A percentile compares a stretch with the other conserved stretches of the same genome.
phyloP scores from a whole-genome alignment of 2,113 vertebrate genomes.

The Brienomyrus brachyistius region DNA sequence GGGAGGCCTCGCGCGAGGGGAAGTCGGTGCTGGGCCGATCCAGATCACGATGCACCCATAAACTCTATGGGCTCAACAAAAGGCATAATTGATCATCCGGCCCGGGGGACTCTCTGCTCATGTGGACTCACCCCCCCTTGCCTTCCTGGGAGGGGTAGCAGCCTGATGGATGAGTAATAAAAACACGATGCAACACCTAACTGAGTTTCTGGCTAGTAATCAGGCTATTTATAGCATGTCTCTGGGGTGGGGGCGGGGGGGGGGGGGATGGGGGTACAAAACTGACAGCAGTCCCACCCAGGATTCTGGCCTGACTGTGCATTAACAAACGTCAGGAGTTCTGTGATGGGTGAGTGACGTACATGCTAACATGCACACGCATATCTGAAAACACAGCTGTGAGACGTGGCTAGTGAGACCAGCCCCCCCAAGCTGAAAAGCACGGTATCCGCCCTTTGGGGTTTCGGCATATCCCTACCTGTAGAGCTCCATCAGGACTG shows the following conservation, averaged over 20 bases:
- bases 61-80: slow-evolving; percentile 35
- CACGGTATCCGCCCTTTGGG: neutral
- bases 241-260: neutral
- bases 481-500: neutral
- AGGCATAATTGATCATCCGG: neutral
- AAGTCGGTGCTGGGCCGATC: slow-evolving; percentile 17
- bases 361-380: neutral
- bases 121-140: neutral
- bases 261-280: neutral
- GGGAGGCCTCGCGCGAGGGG: neutral
- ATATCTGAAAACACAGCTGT: neutral
- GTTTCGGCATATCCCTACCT: neutral
- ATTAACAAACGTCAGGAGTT: neutral
- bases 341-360: neutral
- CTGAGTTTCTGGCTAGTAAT: neutral
- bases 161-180: neutral
- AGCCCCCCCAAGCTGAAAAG: neutral
- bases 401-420: neutral
- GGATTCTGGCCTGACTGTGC: neutral
- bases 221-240: neutral
- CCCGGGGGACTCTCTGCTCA: neutral
- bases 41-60: neutral
- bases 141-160: neutral
- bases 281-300: neutral
- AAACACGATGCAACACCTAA: neutral